Base-by-base conservation (phyloP, 2,113 vertebrate species). In the Kryptolebias marmoratus region DNA sequence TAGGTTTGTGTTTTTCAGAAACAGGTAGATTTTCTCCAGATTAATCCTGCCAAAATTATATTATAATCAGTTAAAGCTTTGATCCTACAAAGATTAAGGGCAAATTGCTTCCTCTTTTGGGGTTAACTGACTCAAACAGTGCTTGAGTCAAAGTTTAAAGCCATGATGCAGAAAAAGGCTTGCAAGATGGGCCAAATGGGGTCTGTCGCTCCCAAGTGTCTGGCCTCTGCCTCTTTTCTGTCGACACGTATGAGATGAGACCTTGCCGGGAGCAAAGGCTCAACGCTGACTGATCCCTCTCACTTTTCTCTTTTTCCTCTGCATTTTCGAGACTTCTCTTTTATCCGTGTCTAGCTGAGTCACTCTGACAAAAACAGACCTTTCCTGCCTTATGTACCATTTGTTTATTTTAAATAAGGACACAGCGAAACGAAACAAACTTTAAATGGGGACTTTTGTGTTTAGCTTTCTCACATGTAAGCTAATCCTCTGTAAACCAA, bases 241-340 rank as follows among this genome's bases (percentile, higher is more conserved):
- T 86, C 68, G 47, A 79, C 77, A 73, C 64, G 36, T 50, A 84
- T 86, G 80, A 79, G 58, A 58, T 84, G 80, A 82, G 74, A 79
- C 77, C 65, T 74, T 60, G 63, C 81, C 74, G 45, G 65, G 49
- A 81, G 79, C 78, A 61, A 61, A 74, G 64, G 14, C 66, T 77
- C 68, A 69, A 75, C 72, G 67, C 74, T 31, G 36, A 79, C 58
- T 78, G 69, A 65, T 79, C 68, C 62, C 39, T 55, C 54, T 65
- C 49, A 66, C 67, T 64, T 63, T 70, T 71, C 67, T 47, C 44
- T 32, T 73, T 73, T 56, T 14, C 50, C 50, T 50, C 54, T 68
- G 18, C n/a, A 60, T 72, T 69, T 61, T 64, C 3, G 36, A 78
- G 42, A 63, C 59, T 52, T 59, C 66, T 36, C 67, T 10, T 65